Evolutionary conservation across 2,113 vertebrate genomes (phyloP), one percentile per base, ranked within the genome.

Genomic region (Corynorhinus townsendii): DNA sequence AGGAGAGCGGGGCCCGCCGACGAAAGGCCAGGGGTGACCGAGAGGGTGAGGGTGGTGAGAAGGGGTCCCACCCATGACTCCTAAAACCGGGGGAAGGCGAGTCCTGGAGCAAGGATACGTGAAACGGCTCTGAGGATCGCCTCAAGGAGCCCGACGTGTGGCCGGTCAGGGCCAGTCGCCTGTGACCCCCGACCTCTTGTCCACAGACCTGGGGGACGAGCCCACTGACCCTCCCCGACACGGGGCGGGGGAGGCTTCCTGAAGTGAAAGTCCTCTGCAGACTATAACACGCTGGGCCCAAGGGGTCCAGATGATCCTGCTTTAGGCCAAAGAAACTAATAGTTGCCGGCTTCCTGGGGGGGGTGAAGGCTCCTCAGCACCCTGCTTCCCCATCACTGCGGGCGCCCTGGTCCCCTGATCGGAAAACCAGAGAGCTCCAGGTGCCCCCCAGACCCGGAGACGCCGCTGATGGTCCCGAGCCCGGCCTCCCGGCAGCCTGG

Each of bases 401-500:
- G 75, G 24, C n/a, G 1, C 56, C 56, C 56, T 26, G 56, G 9
- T 26, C 47, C 73, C 40, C 45, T 73, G 64, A 56, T 30, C 0
- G 33, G n/a, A 73, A 73, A 40, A 40, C 49, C 87, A 87, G 24
- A 87, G 24, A 11, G 0, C 71, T 72, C 66, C 47, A 69, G 72
- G 72, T 68, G 72, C 54, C 89, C 56, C 89, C 89, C 30, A 59
- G 86, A 89, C 80, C 66, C 75, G 87, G 8, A 22, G 86, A 40
- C 30, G 38, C 94, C 45, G 52, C 52, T 5, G 82, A 12, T 7
- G 38, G 43, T 83, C 81, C 69, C 15, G 2, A 15, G 68, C 86
- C 52, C 9, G 0, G 5, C 1, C 56, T 45, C 82, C 72, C 33
- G n/a, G 71, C n/a, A 0, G 10, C 91, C 19, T 12, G 11, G 1